Evolutionary conservation across 1,140 invertebrate genomes (phyloP), one percentile per base, ranked within the genome.

Genomic region (Pogonognathellus flavescens): DNA sequence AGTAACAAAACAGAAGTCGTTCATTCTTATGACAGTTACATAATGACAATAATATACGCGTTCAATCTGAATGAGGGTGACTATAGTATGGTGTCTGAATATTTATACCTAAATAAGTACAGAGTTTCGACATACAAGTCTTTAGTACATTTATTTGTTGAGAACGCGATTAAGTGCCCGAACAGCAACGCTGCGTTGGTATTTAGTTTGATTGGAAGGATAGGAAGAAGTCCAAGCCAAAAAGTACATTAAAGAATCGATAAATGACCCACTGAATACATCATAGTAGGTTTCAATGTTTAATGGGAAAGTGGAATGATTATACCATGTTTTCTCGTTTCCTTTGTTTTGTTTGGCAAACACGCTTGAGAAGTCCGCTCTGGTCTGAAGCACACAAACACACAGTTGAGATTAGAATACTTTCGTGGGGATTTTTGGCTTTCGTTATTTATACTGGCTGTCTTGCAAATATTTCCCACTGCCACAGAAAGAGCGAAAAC

Each of bases 241-340:
- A 31, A 76, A 76, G 70, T 76, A 76, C 70, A 76, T 76, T 76
- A 76, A 76, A 76, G n/a, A 76, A 76, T 76, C 70, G 70, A 76
- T 76, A 49, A 31, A 25, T 76, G 70, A 76, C 70, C 70, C 25
- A 76, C 25, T 76, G 70, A 76, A 76, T 76, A 76, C 41, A 76
- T 76, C 70, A 76, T 76, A 41, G 31, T 6, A 10, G 25, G 70
- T 76, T 76, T 62, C 31, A 76, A 66, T 76, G 70, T 76, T 50
- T 76, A 76, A 76, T 50, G 70, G 70, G n/a, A 41, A 76, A 76
- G 31, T 50, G 22, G 31, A 76, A 18, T 76, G 70, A 76, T 49
- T 76, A 18, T 76, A 50, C 16, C 70, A 76, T 41, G 41, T 76
- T 66, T 25, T 20, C 11, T 55, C 16, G 11, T 16, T 55, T 14